Conservation (phyloP, 2,113 vertebrate genomes). For the Perca flavescens region DNA sequence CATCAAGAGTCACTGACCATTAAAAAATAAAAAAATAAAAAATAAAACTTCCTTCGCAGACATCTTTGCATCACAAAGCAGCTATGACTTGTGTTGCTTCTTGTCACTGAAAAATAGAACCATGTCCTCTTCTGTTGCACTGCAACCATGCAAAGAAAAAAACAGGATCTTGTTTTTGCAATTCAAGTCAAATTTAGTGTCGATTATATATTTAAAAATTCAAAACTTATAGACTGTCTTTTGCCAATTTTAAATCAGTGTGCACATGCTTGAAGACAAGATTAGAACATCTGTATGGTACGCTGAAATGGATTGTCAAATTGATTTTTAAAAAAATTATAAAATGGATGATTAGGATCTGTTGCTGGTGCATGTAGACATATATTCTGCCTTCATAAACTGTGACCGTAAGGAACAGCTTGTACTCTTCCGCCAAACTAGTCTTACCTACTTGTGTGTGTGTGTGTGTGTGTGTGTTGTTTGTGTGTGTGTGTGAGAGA, state of each 20-base stretch:
- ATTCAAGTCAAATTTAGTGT: background rate
- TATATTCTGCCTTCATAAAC: background rate
- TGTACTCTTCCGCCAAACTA: background rate
- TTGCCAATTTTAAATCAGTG: too few species aligned
- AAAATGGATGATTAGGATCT: constrained; percentile 3
- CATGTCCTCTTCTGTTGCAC: background rate
- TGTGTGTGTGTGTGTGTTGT: too few species aligned
- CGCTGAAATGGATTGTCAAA: too few species aligned
- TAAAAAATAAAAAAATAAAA: too few species aligned
- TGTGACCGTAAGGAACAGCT: constrained; percentile 12
- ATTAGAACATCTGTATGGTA: background rate
- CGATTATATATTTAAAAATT: too few species aligned
- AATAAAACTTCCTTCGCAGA: too few species aligned
- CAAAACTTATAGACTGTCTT: too few species aligned
- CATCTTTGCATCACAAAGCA: too few species aligned
- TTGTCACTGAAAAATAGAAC: background rate
- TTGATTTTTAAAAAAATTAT: background rate
- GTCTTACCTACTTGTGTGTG: background rate
- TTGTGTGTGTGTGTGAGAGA: background rate
- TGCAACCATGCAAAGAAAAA: background rate
- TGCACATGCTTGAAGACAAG: background rate
- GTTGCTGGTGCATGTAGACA: background rate
- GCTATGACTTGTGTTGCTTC: too few species aligned
- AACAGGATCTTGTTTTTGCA: background rate
- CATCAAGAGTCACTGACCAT: too few species aligned